Percentiles rank a stretch among this genome's conserved stretches.
Evolutionary conservation across 2,888 invertebrate genomes (phyloP).

Genomic region (Ophioninae sp.): DNA sequence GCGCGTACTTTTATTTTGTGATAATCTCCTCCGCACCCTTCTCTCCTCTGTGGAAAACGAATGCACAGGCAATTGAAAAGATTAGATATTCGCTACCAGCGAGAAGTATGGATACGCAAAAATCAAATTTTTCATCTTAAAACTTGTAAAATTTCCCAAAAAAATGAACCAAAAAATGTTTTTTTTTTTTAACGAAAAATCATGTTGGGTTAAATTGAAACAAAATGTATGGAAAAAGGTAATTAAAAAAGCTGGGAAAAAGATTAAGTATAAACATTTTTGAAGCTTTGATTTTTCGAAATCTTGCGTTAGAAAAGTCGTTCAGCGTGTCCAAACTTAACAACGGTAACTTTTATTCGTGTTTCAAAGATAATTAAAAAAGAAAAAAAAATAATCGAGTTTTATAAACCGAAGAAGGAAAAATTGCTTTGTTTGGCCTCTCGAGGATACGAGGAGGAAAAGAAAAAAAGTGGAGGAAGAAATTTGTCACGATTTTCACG

Average conservation of each 20-base stretch:
- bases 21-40: conserved; percentile 31
- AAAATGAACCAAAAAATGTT: background rate
- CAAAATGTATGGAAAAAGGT: background rate
- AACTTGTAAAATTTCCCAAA: background rate
- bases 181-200: background rate
- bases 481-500: conserved; percentile 5
- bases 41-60: conserved; percentile 11
- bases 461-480: background rate
- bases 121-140: background rate
- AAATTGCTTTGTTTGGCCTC: conserved; percentile 1
- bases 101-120: background rate
- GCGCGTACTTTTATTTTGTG: conserved; percentile 60
- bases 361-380: background rate
- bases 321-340: background rate
- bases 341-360: background rate
- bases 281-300: background rate
- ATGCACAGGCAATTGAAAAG: background rate
- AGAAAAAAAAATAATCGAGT: background rate
- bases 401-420: background rate
- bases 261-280: background rate
- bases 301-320: background rate
- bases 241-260: background rate
- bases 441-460: conserved; percentile 4
- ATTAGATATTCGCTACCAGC: background rate
- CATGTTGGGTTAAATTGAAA: background rate